Percentiles rank a stretch among this genome's conserved stretches.
Conservation (phyloP, 2,797 vertebrate species). For the Neoniphon sammara region DNA sequence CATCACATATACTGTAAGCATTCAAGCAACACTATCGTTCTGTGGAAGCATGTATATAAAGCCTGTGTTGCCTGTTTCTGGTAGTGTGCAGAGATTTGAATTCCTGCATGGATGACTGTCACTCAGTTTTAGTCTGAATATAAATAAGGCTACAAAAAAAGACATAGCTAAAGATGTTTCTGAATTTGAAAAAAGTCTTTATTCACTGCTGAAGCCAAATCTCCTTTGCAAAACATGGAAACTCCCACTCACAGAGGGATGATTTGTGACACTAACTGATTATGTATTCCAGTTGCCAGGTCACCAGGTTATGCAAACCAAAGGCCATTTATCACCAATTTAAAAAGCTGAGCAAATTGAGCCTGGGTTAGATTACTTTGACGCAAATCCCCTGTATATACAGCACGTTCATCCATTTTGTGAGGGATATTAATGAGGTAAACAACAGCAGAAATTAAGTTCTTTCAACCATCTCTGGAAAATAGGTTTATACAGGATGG, state of each 20-base stretch:
- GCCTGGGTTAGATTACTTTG: not conserved
- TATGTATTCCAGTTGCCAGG: not conserved
- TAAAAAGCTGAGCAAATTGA: not conserved
- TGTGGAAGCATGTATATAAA: not conserved
- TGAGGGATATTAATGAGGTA: not conserved
- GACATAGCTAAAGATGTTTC: too few species aligned
- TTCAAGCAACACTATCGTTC: conserved; percentile 25
- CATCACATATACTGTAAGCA: conserved; percentile 43
- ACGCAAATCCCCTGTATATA: conserved; percentile 1
- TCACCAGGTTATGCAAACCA: conserved; percentile 1
- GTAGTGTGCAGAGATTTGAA: not conserved
- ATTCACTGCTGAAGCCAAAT: too few species aligned
- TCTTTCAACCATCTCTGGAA: not conserved
- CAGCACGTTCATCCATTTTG: not conserved
- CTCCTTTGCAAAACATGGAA: too few species aligned
- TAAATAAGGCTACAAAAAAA: too few species aligned
- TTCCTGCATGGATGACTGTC: too few species aligned
- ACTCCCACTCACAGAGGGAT: not conserved
- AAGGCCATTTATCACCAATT: not conserved
- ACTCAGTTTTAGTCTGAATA: too few species aligned
- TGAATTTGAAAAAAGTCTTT: too few species aligned
- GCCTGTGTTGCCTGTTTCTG: not conserved
- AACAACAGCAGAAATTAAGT: not conserved
- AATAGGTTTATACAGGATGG: not conserved
- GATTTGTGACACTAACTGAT: not conserved